Evolutionary conservation across 1,140 invertebrate genomes (phyloP).

Genomic region (Heliconius himera): DNA sequence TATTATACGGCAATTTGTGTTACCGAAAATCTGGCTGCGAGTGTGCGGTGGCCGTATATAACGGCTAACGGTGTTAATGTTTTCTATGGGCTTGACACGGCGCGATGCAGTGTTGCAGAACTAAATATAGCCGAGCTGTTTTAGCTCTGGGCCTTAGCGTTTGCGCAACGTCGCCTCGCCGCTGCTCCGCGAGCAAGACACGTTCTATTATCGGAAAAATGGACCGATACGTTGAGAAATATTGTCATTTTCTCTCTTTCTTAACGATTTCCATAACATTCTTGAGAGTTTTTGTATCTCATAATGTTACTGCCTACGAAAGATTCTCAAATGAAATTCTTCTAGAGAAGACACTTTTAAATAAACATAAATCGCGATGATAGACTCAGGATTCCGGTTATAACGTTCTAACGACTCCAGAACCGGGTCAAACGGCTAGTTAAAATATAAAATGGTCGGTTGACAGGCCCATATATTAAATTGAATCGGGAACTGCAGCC

Average conservation of each 20-base stretch:
- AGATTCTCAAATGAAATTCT: background rate
- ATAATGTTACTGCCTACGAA: background rate
- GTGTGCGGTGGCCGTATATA: conserved; percentile 76
- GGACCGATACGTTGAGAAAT: conserved; percentile 60
- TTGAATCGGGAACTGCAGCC: conserved; percentile 11
- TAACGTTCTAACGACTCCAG: conserved; percentile 7
- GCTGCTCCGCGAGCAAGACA: conserved; percentile 50
- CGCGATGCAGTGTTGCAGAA: conserved; percentile 76
- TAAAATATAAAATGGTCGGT: conserved; percentile 14
- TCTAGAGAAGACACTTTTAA: conserved; percentile 16
- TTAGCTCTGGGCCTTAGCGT: conserved; percentile 67
- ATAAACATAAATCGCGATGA: conserved; percentile 5
- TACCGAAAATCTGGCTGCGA: conserved; percentile 76
- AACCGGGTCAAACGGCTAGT: conserved; percentile 12
- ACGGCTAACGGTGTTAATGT: conserved; percentile 70
- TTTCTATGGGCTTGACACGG: conserved; percentile 71
- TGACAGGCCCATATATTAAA: conserved; percentile 12
- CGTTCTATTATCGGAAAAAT: conserved; percentile 78
- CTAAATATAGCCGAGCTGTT: conserved; percentile 75
- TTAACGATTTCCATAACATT: conserved; percentile 28
- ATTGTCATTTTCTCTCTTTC: conserved; percentile 49
- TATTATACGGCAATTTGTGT: conserved; percentile 79
- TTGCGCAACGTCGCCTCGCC: conserved; percentile 68
- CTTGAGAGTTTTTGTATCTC: conserved; percentile 16
- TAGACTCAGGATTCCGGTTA: conserved; percentile 10